Evolutionary conservation across 2,113 vertebrate genomes (phyloP).

Genomic region (Actenoides hombroni): DNA sequence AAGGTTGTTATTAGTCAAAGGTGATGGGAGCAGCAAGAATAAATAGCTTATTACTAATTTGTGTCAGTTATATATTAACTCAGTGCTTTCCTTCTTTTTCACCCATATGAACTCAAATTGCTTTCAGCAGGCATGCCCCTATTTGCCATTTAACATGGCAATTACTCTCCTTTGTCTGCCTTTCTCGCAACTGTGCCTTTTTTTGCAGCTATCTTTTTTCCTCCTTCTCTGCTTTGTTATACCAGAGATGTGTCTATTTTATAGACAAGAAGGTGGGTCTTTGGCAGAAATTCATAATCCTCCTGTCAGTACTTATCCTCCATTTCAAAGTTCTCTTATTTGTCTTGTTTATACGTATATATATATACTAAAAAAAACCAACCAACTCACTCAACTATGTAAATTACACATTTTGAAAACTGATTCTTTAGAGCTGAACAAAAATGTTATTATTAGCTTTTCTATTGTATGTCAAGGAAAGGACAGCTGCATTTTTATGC

Average conservation of each 20-base stretch:
- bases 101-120: conserved; percentile 4
- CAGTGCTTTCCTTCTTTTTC: neutral
- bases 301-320: neutral
- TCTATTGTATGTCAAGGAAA: neutral
- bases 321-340: neutral
- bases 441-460: neutral
- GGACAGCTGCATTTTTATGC: neutral
- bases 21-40: conserved; percentile 17
- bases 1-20: conserved; percentile 39
- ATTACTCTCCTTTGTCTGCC: neutral
- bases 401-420: neutral
- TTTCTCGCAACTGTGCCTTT: neutral
- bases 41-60: conserved; percentile 54
- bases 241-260: neutral
- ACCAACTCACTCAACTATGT: neutral
- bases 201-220: neutral
- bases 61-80: conserved; percentile 27
- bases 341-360: neutral
- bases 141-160: conserved; percentile 1
- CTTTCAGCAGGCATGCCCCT: neutral
- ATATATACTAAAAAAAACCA: neutral
- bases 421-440: neutral
- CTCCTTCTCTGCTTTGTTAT: neutral
- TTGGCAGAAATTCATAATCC: neutral
- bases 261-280: neutral